A percentile compares a stretch with the other conserved stretches of the same genome.
These are phyloP conservation scores for Meloidogyne floridensis DNA, from an alignment of 1,140 invertebrate species.

Conservation along the genomic window DNA sequence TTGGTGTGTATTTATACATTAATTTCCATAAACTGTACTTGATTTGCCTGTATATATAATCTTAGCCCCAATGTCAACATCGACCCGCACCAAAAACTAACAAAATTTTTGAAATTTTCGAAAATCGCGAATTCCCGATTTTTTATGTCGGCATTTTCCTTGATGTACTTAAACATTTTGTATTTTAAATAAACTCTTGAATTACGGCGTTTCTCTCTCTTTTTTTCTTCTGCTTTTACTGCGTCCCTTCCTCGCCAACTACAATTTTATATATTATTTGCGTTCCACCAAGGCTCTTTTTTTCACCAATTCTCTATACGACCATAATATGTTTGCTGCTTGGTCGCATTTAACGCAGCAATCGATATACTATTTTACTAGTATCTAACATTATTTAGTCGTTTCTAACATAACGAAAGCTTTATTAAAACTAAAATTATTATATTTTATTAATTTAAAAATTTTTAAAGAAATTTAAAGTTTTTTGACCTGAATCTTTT, in stretches of 20 bases:
- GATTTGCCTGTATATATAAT: no score
- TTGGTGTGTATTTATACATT: no score
- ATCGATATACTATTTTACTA: background rate
- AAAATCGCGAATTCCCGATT: no score
- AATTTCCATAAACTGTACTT: no score
- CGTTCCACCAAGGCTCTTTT: background rate
- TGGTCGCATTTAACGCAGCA: background rate
- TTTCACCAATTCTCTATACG: background rate
- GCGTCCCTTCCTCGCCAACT: background rate
- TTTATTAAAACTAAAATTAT: no score
- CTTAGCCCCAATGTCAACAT: no score
- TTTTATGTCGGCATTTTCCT: no score
- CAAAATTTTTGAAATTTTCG: no score
- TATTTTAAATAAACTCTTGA: background rate
- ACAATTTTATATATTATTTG: no score
- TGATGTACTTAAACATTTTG: background rate
- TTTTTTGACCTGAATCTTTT: constrained; percentile 2
- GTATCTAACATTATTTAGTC: background rate
- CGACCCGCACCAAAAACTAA: no score
- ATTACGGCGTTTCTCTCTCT: background rate
- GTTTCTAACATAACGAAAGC: background rate
- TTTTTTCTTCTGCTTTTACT: background rate
- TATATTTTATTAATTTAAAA: constrained; percentile 1
- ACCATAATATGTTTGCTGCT: background rate
- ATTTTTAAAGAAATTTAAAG: background rate